phyloP scores from a whole-genome alignment of 2,888 invertebrate genomes.

The Cheilosia vernalis region DNA sequence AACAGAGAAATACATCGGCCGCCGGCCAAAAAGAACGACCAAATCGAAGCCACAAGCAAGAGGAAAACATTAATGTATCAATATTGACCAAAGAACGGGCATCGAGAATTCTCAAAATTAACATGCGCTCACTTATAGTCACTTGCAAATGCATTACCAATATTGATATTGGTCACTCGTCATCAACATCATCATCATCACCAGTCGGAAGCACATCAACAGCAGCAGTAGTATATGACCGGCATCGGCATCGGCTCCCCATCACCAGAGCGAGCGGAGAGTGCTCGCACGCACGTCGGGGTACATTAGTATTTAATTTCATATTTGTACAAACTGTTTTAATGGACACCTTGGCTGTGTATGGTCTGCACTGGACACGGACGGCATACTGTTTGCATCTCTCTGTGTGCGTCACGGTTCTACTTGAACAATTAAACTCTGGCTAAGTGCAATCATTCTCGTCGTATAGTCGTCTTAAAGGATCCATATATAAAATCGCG shows the following conservation, averaged over 20 bases:
- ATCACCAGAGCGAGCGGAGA: slow-evolving; percentile 24
- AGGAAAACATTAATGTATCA: slow-evolving; percentile 63
- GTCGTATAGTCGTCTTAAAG: slow-evolving; percentile 32
- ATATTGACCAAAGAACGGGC: slow-evolving; percentile 74
- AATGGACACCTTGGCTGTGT: slow-evolving; percentile 64
- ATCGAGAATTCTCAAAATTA: slow-evolving; percentile 52
- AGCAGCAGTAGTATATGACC: slow-evolving; percentile 16
- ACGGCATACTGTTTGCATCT: slow-evolving; percentile 48
- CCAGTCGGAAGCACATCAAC: slow-evolving; percentile 23
- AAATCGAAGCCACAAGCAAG: slow-evolving; percentile 15
- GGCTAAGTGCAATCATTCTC: slow-evolving; percentile 62
- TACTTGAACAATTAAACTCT: slow-evolving; percentile 69
- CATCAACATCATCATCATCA: slow-evolving; percentile 53
- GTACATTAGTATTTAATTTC: slow-evolving; percentile 74
- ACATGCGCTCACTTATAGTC: slow-evolving; percentile 69
- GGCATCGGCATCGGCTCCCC: slow-evolving; percentile 18
- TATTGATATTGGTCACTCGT: slow-evolving; percentile 74
- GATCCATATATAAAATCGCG: slow-evolving; percentile 57
- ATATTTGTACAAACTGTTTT: slow-evolving; percentile 75
- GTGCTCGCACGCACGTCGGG: slow-evolving; percentile 49
- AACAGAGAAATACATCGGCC: slow-evolving; percentile 56
- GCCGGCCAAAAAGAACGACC: slow-evolving; percentile 1
- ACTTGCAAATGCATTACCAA: slow-evolving; percentile 74
- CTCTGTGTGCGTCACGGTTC: slow-evolving; percentile 26
- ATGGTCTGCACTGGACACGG: background rate